Base-by-base conservation (phyloP, 2,113 vertebrate genomes). In the Anolis carolinensis region DNA sequence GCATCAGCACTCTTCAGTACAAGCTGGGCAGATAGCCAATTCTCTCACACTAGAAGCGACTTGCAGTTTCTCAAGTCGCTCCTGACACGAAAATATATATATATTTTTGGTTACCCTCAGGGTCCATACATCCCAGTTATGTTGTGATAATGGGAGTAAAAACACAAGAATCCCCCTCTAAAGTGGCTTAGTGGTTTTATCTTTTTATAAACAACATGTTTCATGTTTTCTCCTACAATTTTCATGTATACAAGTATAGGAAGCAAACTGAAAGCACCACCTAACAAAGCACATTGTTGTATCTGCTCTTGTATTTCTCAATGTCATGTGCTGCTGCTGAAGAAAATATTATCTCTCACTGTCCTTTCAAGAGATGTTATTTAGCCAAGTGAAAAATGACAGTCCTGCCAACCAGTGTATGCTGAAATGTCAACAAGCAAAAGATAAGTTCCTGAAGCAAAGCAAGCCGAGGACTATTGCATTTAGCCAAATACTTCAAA, bases 371-470 rank as follows among this genome's bases (percentile, higher is more conserved):
- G 89, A 89, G 87, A 86, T 3, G 32, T 86, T 87, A 76, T 59
- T 85, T 50, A 59, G 52, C 80, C 86, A 86, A 70, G 59, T 81
- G 79, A 88, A 87, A 87, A 83, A 93, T 90, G 82, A 90, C 84
- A 89, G 81, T 27, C 86, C 77, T 62, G 80, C 90, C 72, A 79
- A 21, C 65, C 81, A 80, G 70, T 6, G 78, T 27, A 5, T 14
- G 63, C 27, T 75, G 16, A 92, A 88, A 92, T 89, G 21, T 88
- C 88, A 92, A 87, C 85, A 81, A 93, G 77, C 44, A 92, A 84
- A 92, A 55, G 32, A 79, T 71, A 85, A 11, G 70, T 81, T 90
- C 86, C 75, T 80, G 83, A 34, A 79, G 62, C 44, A 14, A 50
- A 18, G 71, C 67, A 59, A 86, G 10, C 34, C 4, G 13, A 79